Evolutionary conservation across 2,888 invertebrate species (phyloP), one percentile per base, ranked within the genome.

Genomic region (Microctonus brassicae): DNA sequence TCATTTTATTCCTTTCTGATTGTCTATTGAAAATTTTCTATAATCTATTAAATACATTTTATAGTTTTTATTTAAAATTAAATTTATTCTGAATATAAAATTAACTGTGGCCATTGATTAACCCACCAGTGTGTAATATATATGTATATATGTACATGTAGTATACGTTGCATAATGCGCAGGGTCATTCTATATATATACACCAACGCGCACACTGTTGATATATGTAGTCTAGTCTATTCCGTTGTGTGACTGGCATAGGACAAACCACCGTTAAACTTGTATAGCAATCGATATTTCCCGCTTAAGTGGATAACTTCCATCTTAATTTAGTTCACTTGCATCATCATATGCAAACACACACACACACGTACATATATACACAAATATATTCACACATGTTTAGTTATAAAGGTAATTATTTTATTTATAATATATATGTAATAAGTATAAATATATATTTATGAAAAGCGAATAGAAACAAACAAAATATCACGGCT

Each of bases 161-260:
- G 29, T n/a, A 39, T 13, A 47, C 7, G 20, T 33, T 33, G 24
- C 34, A 33, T 13, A 22, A 9, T 55, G 55, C 42, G 42, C 62
- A 47, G 24, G 57, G 24, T 26, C 29, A 57, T 26, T n/a, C n/a
- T 13, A 5, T n/a, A 6, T n/a, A n/a, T n/a, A 6, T n/a, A n/a
- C n/a, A n/a, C n/a, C n/a, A 57, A 57, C 24, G 57, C 29, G 57
- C 57, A 11, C 24, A 62, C 47, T 6, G 9, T 42, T 39, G 24
- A 39, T 62, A 62, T n/a, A n/a, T n/a, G n/a, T n/a, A n/a, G n/a
- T n/a, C n/a, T 62, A 62, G 65, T 52, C 52, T 55, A 65, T 65
- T 65, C 65, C 53, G 55, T 55, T 34, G 20, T 53, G 52, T 65
- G 55, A 65, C 63, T 42, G 17, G 63, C 34, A 34, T 47, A 17